These are phyloP conservation scores for Callorhinus ursinus DNA, from an alignment of 2,113 vertebrate genomes.

Conservation along the genomic window DNA sequence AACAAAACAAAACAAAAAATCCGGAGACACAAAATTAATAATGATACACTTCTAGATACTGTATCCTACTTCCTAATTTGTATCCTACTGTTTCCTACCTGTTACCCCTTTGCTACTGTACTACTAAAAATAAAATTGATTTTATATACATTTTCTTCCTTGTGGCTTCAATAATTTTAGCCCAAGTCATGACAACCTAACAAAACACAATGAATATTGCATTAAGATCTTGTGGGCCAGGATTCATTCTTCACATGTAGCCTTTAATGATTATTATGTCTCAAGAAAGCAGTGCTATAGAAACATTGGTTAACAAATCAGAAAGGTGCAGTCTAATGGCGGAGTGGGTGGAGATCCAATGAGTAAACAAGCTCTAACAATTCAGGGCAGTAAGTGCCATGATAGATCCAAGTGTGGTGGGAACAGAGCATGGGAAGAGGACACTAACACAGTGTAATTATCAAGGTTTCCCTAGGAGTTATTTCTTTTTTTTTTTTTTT, in stretches of 20 bases:
- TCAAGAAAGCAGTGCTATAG: not conserved
- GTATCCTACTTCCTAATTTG: not conserved
- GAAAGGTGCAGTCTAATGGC: not conserved
- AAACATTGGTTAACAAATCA: not conserved
- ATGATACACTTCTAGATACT: not conserved
- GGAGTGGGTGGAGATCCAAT: accelerated
- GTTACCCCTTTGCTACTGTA: not conserved
- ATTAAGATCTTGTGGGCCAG: not conserved
- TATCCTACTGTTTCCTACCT: not conserved
- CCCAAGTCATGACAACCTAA: not conserved
- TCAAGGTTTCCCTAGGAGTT: not conserved
- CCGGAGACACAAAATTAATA: not conserved
- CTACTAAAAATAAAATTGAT: not conserved
- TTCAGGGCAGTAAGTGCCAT: not conserved
- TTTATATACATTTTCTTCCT: not conserved
- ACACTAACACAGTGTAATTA: not conserved
- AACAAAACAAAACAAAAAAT: not conserved
- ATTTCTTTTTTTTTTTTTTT: no score
- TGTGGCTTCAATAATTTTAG: not conserved
- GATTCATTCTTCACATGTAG: not conserved
- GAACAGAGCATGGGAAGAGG: not conserved
- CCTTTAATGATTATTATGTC: not conserved
- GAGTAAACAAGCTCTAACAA: not conserved
- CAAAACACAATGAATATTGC: not conserved
- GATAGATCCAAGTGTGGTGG: no score